A percentile compares a stretch with the other conserved stretches of the same genome.
phyloP scores from a whole-genome alignment of 53 echinoderm and acorn worm species.

The Mesocentrotus franciscanus region DNA sequence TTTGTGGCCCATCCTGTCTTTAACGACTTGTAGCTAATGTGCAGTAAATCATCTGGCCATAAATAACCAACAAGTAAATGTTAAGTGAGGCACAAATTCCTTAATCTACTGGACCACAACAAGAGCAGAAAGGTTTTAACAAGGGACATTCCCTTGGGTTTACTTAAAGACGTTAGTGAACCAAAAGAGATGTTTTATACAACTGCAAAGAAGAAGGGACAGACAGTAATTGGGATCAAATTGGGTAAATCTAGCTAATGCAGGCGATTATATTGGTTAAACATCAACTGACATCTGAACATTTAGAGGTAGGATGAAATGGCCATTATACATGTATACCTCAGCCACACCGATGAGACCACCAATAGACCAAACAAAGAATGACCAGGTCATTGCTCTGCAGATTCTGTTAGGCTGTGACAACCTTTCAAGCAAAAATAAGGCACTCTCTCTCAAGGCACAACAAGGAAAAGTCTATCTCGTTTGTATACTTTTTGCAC shows the following conservation, averaged over 20 bases:
- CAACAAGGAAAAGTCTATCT: too few relatives aligned
- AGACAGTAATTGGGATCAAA: neutral
- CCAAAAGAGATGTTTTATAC: neutral
- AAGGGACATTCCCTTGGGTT: neutral
- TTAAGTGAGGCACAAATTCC: neutral
- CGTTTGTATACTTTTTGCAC: too few relatives aligned
- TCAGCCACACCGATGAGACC: too few relatives aligned
- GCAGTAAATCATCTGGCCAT: neutral
- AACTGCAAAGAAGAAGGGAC: neutral
- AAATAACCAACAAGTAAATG: neutral
- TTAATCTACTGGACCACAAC: neutral
- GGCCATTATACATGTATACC: neutral
- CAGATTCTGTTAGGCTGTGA: too few relatives aligned
- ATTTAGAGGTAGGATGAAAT: neutral
- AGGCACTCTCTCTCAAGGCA: too few relatives aligned
- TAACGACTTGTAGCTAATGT: constrained; percentile 5
- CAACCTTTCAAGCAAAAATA: too few relatives aligned
- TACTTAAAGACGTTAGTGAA: neutral
- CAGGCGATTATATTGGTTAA: neutral
- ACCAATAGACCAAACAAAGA: too few relatives aligned
- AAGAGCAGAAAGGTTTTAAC: neutral
- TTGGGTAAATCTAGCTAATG: neutral
- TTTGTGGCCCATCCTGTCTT: neutral
- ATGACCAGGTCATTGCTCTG: too few relatives aligned
- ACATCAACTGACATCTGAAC: neutral